These are phyloP conservation scores for Aricia agestis DNA, from an alignment of 1,140 invertebrate species.

Conservation along the genomic window DNA sequence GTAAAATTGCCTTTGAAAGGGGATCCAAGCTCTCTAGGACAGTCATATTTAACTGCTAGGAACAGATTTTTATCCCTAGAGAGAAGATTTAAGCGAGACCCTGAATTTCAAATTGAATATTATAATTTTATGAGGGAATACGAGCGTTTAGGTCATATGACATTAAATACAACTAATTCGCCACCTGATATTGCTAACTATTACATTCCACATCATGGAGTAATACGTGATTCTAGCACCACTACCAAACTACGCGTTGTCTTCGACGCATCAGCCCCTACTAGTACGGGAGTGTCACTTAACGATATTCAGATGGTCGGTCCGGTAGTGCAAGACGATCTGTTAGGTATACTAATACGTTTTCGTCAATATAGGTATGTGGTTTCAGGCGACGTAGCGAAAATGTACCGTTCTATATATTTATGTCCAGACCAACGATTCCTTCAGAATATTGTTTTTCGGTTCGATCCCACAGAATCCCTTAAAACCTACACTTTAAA, in stretches of 20 bases:
- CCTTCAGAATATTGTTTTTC: slow-evolving; percentile 21
- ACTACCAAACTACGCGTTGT: too few species aligned
- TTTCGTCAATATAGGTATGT: slow-evolving; percentile 52
- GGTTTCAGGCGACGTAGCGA: slow-evolving; percentile 51
- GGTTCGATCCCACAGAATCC: slow-evolving; percentile 13
- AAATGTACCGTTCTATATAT: slow-evolving; percentile 29
- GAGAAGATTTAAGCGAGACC: too few species aligned
- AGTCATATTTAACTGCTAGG: not conserved
- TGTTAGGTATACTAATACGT: slow-evolving; percentile 54
- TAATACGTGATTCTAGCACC: slow-evolving; percentile 27
- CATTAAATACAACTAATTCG: slow-evolving; percentile 13
- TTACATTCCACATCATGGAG: slow-evolving; percentile 35
- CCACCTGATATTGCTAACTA: slow-evolving; percentile 18
- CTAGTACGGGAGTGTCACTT: too few species aligned
- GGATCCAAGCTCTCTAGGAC: not conserved
- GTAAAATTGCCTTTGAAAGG: not conserved
- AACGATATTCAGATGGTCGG: slow-evolving; percentile 26
- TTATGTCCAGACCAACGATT: slow-evolving; percentile 21
- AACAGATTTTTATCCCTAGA: too few species aligned
- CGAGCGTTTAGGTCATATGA: slow-evolving; percentile 27
- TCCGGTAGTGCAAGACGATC: slow-evolving; percentile 54
- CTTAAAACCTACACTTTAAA: slow-evolving; percentile 43
- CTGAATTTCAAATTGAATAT: slow-evolving; percentile 21
- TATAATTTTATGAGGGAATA: slow-evolving; percentile 30
- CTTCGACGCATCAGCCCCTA: too few species aligned